phyloP scores from a whole-genome alignment of 2,888 invertebrate species.

The Agonopterix heracliana region DNA sequence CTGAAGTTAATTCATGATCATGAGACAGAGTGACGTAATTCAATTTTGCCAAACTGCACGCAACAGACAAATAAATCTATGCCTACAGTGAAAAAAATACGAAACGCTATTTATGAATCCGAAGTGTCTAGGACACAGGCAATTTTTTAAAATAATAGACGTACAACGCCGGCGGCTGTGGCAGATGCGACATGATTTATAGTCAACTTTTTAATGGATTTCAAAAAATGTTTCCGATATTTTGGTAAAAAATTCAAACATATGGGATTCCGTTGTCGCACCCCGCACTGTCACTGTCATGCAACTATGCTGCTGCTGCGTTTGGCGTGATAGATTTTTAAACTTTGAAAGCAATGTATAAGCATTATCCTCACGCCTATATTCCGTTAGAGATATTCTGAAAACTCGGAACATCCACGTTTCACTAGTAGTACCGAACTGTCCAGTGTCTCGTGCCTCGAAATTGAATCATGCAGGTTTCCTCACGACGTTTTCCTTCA shows the following conservation, averaged over 20 bases:
- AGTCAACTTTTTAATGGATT: conserved; percentile 64
- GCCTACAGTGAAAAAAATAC: conserved; percentile 12
- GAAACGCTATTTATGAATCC: conserved; percentile 23
- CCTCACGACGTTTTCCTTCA: too few relatives aligned
- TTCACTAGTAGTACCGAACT: too few relatives aligned
- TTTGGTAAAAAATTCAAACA: conserved; percentile 59
- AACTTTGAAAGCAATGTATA: too few relatives aligned
- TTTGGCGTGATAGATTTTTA: too few relatives aligned
- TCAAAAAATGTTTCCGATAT: conserved; percentile 55
- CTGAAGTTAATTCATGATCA: too few relatives aligned
- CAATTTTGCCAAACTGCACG: conserved; percentile 17
- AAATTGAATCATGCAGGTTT: too few relatives aligned
- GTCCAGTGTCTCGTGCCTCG: too few relatives aligned
- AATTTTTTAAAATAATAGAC: conserved; percentile 37
- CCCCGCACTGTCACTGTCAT: conserved; percentile 43
- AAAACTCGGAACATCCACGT: too few relatives aligned
- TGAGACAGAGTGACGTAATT: neutral
- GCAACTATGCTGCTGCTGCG: neutral
- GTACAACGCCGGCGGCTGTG: conserved; percentile 32
- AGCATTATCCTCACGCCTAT: too few relatives aligned
- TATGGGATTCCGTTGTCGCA: conserved; percentile 47
- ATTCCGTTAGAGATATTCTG: too few relatives aligned
- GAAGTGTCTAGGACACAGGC: conserved; percentile 32
- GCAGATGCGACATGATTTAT: conserved; percentile 71
- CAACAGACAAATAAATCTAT: conserved; percentile 31